Evolutionary conservation across 2,113 vertebrate species (phyloP).

Genomic region (Empidonax alnorum): DNA sequence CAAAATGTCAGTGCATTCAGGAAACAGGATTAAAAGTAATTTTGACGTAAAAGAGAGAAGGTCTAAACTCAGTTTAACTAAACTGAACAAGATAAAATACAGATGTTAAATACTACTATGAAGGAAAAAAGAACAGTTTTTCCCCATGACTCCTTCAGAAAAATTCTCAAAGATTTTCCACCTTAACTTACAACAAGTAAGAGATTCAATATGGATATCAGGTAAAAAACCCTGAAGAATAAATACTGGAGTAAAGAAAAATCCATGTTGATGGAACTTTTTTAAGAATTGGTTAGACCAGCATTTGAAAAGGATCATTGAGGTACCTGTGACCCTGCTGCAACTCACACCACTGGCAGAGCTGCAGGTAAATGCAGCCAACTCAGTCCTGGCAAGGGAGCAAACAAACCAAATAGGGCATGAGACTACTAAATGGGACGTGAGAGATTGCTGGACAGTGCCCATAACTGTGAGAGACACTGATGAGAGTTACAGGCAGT

Average conservation of each 20-base stretch:
- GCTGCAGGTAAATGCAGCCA: neutral
- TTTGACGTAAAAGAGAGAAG: neutral
- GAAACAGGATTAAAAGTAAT: neutral
- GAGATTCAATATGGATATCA: neutral
- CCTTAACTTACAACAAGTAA: no score
- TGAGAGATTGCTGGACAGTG: accelerated
- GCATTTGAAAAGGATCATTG: neutral
- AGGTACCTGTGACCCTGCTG: neutral
- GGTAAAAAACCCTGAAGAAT: neutral
- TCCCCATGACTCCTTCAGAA: neutral
- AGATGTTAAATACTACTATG: neutral
- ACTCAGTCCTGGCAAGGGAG: neutral
- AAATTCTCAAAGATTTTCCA: neutral
- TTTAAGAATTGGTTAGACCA: neutral
- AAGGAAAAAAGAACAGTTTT: neutral
- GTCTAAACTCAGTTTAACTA: neutral
- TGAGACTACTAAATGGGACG: no score
- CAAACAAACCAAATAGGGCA: neutral
- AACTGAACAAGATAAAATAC: neutral
- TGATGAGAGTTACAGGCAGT: neutral
- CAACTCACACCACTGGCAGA: neutral
- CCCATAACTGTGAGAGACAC: neutral
- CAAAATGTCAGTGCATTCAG: neutral
- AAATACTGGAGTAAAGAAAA: neutral
- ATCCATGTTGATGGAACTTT: neutral